Evolutionary conservation across 2,888 invertebrate species (phyloP).

Genomic region (Pherbina coryleti): DNA sequence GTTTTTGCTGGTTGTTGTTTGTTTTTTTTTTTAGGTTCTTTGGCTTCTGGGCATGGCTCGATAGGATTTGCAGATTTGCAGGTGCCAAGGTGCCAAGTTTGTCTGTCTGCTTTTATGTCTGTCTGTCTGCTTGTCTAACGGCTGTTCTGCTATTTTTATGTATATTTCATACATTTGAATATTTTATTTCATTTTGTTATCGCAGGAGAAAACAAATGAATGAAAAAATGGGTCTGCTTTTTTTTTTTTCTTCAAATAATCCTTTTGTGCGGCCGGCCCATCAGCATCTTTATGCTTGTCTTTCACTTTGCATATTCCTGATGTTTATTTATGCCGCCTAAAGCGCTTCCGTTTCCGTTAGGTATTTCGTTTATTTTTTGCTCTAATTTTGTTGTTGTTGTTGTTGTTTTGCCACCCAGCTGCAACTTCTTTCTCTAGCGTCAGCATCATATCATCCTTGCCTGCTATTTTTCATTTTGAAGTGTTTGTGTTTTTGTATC

Average conservation of each 20-base stretch:
- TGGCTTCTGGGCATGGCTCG: not conserved
- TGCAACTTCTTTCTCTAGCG: not conserved
- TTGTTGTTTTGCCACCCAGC: not conserved
- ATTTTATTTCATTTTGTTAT: constrained; percentile 34
- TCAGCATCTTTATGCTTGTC: constrained; percentile 11
- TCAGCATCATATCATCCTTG: not conserved
- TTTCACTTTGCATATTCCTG: constrained; percentile 19
- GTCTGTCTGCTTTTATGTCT: not conserved
- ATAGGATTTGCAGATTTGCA: constrained; percentile 22
- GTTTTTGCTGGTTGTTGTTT: not conserved
- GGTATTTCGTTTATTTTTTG: not conserved
- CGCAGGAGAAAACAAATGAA: not conserved
- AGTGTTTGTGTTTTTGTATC: not conserved
- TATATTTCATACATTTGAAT: constrained; percentile 31
- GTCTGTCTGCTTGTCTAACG: not conserved
- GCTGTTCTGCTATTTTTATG: constrained; percentile 1
- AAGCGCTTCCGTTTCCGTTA: constrained; percentile 17
- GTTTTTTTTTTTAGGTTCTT: not conserved
- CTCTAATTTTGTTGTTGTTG: not conserved
- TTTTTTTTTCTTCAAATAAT: not conserved
- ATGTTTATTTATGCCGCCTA: constrained; percentile 35
- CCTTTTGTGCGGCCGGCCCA: constrained; percentile 10
- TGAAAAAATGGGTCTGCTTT: not conserved
- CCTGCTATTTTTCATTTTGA: not conserved
- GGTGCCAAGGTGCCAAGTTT: constrained; percentile 24